Percentiles rank a stretch among this genome's conserved stretches.
These are phyloP conservation scores for Petrophora chlorosata DNA, from an alignment of 2,888 invertebrate genomes.

Conservation along the genomic window DNA sequence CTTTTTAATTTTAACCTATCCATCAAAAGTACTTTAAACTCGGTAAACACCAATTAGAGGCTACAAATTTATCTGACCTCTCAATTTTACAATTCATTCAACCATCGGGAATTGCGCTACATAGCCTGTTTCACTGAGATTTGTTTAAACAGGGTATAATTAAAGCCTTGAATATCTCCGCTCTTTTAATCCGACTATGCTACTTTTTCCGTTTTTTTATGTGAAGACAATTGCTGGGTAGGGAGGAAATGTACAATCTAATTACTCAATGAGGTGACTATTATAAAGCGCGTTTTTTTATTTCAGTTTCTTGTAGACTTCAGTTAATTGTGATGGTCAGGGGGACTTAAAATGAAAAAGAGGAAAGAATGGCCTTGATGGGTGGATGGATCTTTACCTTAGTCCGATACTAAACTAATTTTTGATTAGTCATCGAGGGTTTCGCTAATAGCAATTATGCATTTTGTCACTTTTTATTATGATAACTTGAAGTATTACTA, in stretches of 20 bases:
- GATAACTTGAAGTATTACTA: too few species aligned
- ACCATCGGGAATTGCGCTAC: conserved; percentile 30
- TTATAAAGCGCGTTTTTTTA: background rate
- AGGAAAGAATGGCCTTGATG: too few species aligned
- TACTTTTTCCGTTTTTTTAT: conserved; percentile 63
- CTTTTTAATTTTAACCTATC: background rate
- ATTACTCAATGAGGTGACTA: background rate
- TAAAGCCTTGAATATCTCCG: conserved; percentile 74
- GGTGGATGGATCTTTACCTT: too few species aligned
- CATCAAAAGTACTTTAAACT: conserved; percentile 9
- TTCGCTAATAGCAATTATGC: too few species aligned
- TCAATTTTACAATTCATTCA: conserved; percentile 31
- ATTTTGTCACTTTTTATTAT: too few species aligned
- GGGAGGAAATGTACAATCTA: background rate
- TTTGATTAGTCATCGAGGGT: too few species aligned
- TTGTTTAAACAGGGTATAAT: conserved; percentile 81
- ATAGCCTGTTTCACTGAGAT: conserved; percentile 65
- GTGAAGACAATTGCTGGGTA: conserved; percentile 34
- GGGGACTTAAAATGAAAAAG: too few species aligned
- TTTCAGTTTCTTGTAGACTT: too few species aligned
- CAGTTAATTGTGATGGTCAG: too few species aligned
- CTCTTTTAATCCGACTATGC: conserved; percentile 68
- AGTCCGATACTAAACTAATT: too few species aligned
- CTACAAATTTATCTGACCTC: conserved; percentile 19
- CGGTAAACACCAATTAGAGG: conserved; percentile 21